phyloP scores from a whole-genome alignment of 2,888 invertebrate genomes.

The Cephus rjabovi region DNA sequence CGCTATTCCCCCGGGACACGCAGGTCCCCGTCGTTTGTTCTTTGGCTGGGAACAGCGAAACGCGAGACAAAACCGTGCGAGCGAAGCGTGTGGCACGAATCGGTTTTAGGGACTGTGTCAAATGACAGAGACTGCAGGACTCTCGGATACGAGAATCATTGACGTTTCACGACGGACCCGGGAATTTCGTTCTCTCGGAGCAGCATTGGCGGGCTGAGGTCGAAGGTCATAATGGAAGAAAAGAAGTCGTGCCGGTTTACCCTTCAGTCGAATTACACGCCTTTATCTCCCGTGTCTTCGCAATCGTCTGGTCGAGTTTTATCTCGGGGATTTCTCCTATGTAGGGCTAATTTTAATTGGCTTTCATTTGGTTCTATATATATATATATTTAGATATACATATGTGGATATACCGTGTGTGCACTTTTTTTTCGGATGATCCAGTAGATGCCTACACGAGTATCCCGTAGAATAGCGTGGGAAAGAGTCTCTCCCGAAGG shows the following conservation, averaged over 20 bases:
- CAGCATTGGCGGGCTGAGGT: slow-evolving; percentile 39
- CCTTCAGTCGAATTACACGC: slow-evolving; percentile 50
- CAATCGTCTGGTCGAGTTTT: background rate
- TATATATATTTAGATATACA: too few relatives aligned
- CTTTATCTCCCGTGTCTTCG: slow-evolving; percentile 32
- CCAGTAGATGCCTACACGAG: background rate
- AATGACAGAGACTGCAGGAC: slow-evolving; percentile 49
- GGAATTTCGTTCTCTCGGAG: background rate
- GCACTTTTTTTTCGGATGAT: background rate
- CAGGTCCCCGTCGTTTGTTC: slow-evolving; percentile 50
- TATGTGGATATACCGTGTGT: background rate
- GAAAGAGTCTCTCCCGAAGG: background rate
- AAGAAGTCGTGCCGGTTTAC: slow-evolving; percentile 45
- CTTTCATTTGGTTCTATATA: background rate
- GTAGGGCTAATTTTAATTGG: background rate
- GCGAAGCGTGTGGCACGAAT: slow-evolving; percentile 58
- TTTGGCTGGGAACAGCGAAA: slow-evolving; percentile 52
- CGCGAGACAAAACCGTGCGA: slow-evolving; percentile 56
- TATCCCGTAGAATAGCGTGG: background rate
- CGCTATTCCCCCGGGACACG: background rate
- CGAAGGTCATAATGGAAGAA: slow-evolving; percentile 55
- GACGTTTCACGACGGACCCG: background rate
- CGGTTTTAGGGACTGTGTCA: slow-evolving; percentile 64
- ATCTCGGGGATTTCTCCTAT: background rate
- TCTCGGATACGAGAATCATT: slow-evolving; percentile 1